phyloP scores from a whole-genome alignment of 1,140 invertebrate genomes.

The Zaprionus ghesquierei region DNA sequence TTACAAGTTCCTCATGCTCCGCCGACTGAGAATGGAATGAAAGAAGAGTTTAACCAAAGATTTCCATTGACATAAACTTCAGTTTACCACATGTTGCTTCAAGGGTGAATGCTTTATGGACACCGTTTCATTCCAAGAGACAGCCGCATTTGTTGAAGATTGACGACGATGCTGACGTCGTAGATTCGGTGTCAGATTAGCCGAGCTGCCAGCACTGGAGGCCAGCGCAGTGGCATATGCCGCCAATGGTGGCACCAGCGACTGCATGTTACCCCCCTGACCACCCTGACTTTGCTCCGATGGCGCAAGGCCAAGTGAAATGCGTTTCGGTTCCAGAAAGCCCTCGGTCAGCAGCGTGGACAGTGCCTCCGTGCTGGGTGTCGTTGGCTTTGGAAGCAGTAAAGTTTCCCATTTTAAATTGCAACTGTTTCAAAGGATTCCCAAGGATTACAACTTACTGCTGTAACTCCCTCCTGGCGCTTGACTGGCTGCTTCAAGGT shows the following conservation, averaged over 20 bases:
- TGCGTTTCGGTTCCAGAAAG: slow-evolving; percentile 88
- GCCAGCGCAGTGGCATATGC: slow-evolving; percentile 58
- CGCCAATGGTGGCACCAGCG: slow-evolving; percentile 52
- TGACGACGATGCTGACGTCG: slow-evolving; percentile 69
- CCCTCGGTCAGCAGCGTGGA: slow-evolving; percentile 91
- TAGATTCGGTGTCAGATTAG: slow-evolving; percentile 61
- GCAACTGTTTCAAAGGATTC: no score
- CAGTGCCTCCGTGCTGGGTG: slow-evolving; percentile 92
- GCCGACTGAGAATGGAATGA: slow-evolving; percentile 35
- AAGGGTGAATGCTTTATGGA: slow-evolving; percentile 69
- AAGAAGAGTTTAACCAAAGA: background rate
- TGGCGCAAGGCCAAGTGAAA: slow-evolving; percentile 85
- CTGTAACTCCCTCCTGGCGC: slow-evolving; percentile 9
- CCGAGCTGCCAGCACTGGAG: slow-evolving; percentile 45
- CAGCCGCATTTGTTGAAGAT: slow-evolving; percentile 78
- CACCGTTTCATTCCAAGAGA: slow-evolving; percentile 82
- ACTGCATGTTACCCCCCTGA: slow-evolving; percentile 14
- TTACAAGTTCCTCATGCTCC: slow-evolving; percentile 63
- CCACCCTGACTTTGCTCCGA: slow-evolving; percentile 38
- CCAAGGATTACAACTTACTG: slow-evolving; percentile 25
- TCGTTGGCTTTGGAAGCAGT: slow-evolving; percentile 84
- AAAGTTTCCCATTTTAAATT: slow-evolving; percentile 24
- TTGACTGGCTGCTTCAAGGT: slow-evolving; percentile 26
- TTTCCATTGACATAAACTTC: background rate
- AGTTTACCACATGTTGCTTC: slow-evolving; percentile 61